These are phyloP conservation scores for Meiosimyza decipiens DNA, from an alignment of 2,888 invertebrate genomes.

Conservation along the genomic window DNA sequence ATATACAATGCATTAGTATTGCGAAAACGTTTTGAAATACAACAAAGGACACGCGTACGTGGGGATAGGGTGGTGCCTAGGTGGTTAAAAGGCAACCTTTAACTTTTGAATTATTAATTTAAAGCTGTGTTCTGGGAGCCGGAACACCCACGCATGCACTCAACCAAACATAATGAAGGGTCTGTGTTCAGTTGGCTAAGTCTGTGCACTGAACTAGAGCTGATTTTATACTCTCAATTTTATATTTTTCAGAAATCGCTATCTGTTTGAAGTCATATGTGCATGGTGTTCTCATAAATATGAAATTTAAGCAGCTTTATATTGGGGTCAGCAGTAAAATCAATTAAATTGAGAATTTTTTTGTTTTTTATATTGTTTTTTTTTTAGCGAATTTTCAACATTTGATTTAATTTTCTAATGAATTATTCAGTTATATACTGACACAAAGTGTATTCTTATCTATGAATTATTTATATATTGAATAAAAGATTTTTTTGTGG, in stretches of 20 bases:
- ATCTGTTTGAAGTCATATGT: background rate
- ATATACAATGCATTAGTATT: background rate
- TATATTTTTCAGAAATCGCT: background rate
- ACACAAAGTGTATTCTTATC: too few relatives aligned
- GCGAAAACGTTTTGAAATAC: background rate
- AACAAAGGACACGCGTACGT: background rate
- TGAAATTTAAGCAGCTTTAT: background rate
- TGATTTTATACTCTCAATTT: conserved; percentile 2
- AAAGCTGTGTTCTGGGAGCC: conserved; percentile 1
- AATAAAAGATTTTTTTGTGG: too few relatives aligned
- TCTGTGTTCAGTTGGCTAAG: background rate
- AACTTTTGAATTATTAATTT: conserved; percentile 34
- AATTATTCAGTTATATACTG: too few relatives aligned
- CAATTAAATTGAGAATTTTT: conserved; percentile 5
- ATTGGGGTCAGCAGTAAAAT: background rate
- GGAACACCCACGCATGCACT: background rate
- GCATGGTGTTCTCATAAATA: background rate
- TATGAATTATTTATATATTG: too few relatives aligned
- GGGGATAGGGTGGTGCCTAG: background rate
- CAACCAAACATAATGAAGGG: conserved; percentile 23
- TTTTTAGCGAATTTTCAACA: background rate
- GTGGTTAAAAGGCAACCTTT: conserved; percentile 8
- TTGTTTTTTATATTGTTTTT: background rate
- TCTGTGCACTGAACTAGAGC: conserved; percentile 2
- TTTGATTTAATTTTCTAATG: conserved; percentile 1